These are phyloP conservation scores for Valencia hispanica DNA, from an alignment of 2,797 vertebrate genomes.

Conservation along the genomic window DNA sequence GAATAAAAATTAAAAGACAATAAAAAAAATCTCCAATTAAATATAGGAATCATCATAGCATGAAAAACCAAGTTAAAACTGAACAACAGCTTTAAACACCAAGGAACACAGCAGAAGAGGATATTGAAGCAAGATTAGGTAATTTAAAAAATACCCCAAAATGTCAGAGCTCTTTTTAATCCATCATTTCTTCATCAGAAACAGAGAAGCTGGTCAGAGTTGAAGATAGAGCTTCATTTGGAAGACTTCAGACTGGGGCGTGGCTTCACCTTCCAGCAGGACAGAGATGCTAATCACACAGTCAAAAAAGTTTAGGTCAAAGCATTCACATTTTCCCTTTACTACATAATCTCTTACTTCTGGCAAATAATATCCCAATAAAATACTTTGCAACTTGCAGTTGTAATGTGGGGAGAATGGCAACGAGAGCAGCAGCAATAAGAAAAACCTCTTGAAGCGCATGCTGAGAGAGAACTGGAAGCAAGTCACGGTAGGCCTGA, in stretches of 20 bases:
- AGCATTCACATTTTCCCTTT: neutral
- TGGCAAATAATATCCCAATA: neutral
- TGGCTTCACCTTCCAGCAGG: neutral
- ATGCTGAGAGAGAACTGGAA: neutral
- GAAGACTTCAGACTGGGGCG: neutral
- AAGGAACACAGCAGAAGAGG: too few relatives aligned
- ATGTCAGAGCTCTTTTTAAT: too few relatives aligned
- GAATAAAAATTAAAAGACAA: too few relatives aligned
- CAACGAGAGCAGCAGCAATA: neutral
- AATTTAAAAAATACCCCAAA: too few relatives aligned
- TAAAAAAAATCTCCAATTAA: too few relatives aligned
- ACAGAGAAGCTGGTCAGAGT: neutral
- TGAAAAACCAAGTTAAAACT: too few relatives aligned
- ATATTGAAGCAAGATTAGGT: too few relatives aligned
- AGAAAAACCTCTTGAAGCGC: neutral
- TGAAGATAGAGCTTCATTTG: neutral
- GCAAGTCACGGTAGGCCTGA: slow-evolving; percentile 12
- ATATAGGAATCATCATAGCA: too few relatives aligned
- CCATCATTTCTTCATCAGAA: too few relatives aligned
- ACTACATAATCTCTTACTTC: neutral
- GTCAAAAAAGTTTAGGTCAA: neutral
- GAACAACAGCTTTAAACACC: too few relatives aligned
- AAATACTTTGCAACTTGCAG: neutral
- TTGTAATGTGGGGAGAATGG: neutral
- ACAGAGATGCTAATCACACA: neutral